Percentiles rank a stretch among this genome's conserved stretches.
phyloP scores from a whole-genome alignment of 2,888 invertebrate species.

The Metopia argyrocephala region DNA sequence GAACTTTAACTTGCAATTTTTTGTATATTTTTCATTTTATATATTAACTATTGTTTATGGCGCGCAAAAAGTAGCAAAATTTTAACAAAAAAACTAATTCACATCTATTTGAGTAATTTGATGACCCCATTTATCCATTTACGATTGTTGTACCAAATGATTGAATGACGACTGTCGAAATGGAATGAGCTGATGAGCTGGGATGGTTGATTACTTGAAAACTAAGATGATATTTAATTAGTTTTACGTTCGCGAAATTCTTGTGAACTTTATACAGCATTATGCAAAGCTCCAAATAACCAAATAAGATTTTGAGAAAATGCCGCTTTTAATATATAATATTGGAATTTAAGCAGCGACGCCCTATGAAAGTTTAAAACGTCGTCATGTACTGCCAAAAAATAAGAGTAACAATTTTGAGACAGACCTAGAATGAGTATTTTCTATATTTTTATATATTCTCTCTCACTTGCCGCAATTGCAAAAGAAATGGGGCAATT shows the following conservation, averaged over 20 bases:
- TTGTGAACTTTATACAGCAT: not conserved
- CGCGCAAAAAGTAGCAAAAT: not conserved
- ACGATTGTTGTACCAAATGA: conserved; percentile 26
- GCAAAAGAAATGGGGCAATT: too few relatives aligned
- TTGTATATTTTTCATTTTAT: not conserved
- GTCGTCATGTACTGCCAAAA: too few relatives aligned
- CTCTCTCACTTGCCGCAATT: too few relatives aligned
- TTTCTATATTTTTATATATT: too few relatives aligned
- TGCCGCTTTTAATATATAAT: too few relatives aligned
- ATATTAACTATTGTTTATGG: not conserved
- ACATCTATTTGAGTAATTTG: conserved; percentile 51
- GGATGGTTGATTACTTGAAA: not conserved
- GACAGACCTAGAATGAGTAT: too few relatives aligned
- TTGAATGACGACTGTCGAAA: conserved; percentile 19
- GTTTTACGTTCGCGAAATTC: not conserved
- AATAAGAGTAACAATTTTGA: too few relatives aligned
- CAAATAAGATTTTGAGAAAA: too few relatives aligned
- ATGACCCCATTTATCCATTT: conserved; percentile 45
- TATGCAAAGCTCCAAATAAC: too few relatives aligned
- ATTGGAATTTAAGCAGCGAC: too few relatives aligned
- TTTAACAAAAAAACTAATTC: conserved; percentile 23
- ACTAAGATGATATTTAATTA: not conserved
- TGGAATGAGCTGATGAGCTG: not conserved
- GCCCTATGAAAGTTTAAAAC: too few relatives aligned
- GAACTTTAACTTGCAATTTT: conserved; percentile 53